Conservation (phyloP, 2,888 invertebrate species). For the Nemotelus pantherinus region DNA sequence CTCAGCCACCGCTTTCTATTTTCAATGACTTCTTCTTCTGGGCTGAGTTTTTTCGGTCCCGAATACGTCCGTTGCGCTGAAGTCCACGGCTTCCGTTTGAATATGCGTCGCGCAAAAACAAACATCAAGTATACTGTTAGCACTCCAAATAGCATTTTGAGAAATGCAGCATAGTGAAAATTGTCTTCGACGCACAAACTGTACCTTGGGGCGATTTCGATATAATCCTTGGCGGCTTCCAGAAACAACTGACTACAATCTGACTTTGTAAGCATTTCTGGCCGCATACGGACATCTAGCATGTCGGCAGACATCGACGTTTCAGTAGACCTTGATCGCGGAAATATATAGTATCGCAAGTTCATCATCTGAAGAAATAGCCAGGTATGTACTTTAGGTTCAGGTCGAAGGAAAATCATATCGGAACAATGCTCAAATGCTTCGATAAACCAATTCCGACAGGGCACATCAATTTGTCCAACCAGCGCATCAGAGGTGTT, state of each 20-base stretch:
- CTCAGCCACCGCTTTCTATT: not conserved
- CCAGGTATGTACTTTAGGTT: constrained; percentile 30
- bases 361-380: constrained; percentile 32
- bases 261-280: constrained; percentile 23
- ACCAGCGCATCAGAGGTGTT: constrained; percentile 24
- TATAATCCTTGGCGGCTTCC: constrained; percentile 45
- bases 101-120: not conserved
- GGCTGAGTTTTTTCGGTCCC: too few species aligned
- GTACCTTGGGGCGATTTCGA: constrained; percentile 43
- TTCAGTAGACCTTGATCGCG: not conserved
- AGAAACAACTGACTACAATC: constrained; percentile 46
- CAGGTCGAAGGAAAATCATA: constrained; percentile 40
- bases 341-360: constrained; percentile 14
- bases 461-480: constrained; percentile 16
- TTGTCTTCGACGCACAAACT: constrained; percentile 36
- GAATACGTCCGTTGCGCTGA: not conserved
- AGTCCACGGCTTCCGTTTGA: not conserved
- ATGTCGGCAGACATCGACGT: not conserved
- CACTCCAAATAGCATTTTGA: constrained; percentile 18
- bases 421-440: constrained; percentile 44
- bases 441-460: constrained; percentile 44
- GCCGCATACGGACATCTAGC: constrained; percentile 34
- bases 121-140: constrained; percentile 1
- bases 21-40: not conserved
- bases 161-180: constrained; percentile 23